A percentile compares a stretch with the other conserved stretches of the same genome.
Conservation (phyloP, 2,113 vertebrate genomes). For the Cebus imitator region DNA sequence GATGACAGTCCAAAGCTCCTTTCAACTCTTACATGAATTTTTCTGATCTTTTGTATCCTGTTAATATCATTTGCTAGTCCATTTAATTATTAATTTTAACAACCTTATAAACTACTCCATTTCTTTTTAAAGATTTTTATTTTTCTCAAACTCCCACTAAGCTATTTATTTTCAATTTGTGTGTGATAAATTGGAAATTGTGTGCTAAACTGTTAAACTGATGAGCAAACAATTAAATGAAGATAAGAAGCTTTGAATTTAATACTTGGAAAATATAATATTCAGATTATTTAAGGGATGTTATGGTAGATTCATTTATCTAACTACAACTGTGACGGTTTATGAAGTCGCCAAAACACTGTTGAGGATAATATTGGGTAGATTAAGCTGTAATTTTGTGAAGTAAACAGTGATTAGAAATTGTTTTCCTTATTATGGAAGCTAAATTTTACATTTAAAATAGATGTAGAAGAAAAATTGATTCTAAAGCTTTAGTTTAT, state of each 20-base stretch:
- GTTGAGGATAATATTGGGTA: not conserved
- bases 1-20: not conserved
- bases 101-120: constrained; percentile 59
- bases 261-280: constrained; percentile 61
- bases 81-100: constrained; percentile 77
- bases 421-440: not conserved
- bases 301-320: constrained; percentile 42
- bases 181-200: constrained; percentile 73
- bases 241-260: constrained; percentile 72
- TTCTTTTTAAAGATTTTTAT: constrained; percentile 76
- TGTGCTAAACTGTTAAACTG: constrained; percentile 68
- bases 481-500: not conserved
- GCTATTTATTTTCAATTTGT: constrained; percentile 72
- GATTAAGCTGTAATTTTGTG: not conserved
- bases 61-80: constrained; percentile 14
- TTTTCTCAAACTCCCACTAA: constrained; percentile 75
- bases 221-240: constrained; percentile 64
- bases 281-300: constrained; percentile 14
- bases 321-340: constrained; percentile 28
- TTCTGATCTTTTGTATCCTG: not conserved
- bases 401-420: not conserved
- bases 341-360: not conserved
- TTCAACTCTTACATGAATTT: not conserved
- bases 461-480: not conserved
- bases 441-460: not conserved